Base-by-base conservation (phyloP, 2,113 vertebrate species). In the Thunnus maccoyii region DNA sequence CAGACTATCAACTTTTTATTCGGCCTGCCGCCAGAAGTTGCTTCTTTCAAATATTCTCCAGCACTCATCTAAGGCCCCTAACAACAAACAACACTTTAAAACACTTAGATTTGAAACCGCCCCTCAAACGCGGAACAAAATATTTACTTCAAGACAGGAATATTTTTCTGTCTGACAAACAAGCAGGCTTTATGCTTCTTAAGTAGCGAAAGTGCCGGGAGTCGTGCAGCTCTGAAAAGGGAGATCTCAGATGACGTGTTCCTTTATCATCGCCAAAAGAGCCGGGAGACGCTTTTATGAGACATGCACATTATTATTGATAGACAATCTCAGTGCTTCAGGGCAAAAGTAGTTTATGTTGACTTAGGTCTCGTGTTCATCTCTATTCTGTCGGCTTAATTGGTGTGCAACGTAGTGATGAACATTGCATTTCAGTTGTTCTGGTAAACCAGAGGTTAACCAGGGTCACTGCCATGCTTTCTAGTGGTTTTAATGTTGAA, bases 1-100 rank as follows among this genome's bases (percentile, higher is more conserved):
- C 51, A 84, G 90, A 91, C 88, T 85, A 85, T 84, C 86, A 89
- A 88, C 79, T 91, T 93, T 90, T 90, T 76, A 85, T 86, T 84
- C 72, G 1, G 22, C 68, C 58, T 62, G 30, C 82, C 60, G 57
- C 81, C 68, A 67, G 67, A 92, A 92, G 73, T 85, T 86, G 66
- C 51, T 72, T 80, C 73, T 84, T 82, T 88, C 52, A 84, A 64
- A 86, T 78, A 60, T 81, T 89, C 84, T 63, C 66, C 44, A 47
- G 77, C 80, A 67, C 75, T 87, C 75, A 30, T 76, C 70, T 41
- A 61, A 81, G 60, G 47, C 83, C 30, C 56, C 9, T 51, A 91
- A 91, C 83, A 83, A 83, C 81, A 90, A 77, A 88, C 58, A 27
- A 62, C 70, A 63, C 83, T 92, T 89, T 89, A 91, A 84, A 88